Conservation (phyloP, 2,797 vertebrate genomes). For the Stomatorhinus walkeri region DNA sequence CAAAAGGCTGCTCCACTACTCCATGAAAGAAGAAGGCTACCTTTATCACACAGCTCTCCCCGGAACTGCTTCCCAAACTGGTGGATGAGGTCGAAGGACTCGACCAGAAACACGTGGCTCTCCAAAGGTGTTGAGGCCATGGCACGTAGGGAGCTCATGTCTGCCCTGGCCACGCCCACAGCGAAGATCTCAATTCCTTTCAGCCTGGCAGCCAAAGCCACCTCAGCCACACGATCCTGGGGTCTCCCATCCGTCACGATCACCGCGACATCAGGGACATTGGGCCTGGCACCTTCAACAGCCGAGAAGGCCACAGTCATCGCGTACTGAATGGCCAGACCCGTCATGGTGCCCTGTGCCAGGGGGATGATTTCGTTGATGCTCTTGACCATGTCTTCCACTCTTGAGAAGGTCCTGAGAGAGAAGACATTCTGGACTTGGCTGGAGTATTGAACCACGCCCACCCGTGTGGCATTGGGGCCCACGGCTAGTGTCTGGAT, state of each 20-base stretch:
- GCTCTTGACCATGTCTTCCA: slow-evolving; percentile 74
- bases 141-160: slow-evolving; percentile 84
- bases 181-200: slow-evolving; percentile 90
- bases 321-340: slow-evolving; percentile 86
- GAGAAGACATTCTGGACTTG: slow-evolving; percentile 91
- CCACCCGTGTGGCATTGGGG: slow-evolving; percentile 72
- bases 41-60: slow-evolving; percentile 75
- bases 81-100: slow-evolving; percentile 88
- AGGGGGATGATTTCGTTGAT: slow-evolving; percentile 83
- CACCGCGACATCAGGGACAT: slow-evolving; percentile 78
- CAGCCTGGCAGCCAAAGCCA: slow-evolving; percentile 76
- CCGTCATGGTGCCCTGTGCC: slow-evolving; percentile 96
- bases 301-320: slow-evolving; percentile 81
- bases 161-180: slow-evolving; percentile 86
- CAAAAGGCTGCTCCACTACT: not conserved
- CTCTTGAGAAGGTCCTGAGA: slow-evolving; percentile 69
- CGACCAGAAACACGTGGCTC: slow-evolving; percentile 91
- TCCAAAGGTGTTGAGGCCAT: slow-evolving; percentile 89
- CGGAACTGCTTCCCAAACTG: slow-evolving; percentile 91
- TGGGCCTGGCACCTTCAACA: slow-evolving; percentile 74
- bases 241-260: slow-evolving; percentile 90
- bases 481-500: slow-evolving; percentile 78
- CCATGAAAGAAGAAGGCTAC: too few relatives aligned
- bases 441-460: slow-evolving; percentile 93
- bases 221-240: slow-evolving; percentile 89